Evolutionary conservation across 2,113 vertebrate genomes (phyloP), one percentile per base, ranked within the genome.

Genomic region (Ondatra zibethicus): DNA sequence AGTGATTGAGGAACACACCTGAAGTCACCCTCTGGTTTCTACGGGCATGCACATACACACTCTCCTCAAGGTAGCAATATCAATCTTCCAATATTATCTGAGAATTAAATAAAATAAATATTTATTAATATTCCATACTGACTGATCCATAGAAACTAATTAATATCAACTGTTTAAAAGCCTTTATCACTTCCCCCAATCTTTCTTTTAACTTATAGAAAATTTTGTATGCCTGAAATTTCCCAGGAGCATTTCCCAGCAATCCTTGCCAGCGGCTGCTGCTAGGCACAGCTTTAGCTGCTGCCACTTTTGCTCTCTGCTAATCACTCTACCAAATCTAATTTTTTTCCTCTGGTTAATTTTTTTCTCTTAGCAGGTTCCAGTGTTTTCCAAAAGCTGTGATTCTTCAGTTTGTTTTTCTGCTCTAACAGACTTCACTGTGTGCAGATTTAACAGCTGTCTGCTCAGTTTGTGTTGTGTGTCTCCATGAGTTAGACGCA

Each of bases 391-490:
- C 72, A 55, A 86, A 94, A 96, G 70, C 81, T 81, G 80, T 42
- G 81, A 94, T 61, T 86, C 66, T 94, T 82, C 39, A 9, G 50
- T 81, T 42, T 45, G 4, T 52, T 72, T 88, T 61, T 47, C 85
- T 1, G n/a, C 70, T 65, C 3, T 90, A 29, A 65, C 68, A 85
- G 42, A 80, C 93, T 84, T 80, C 27, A 45, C 73, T 63, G 68
- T 9, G 72, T 78, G 86, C 36, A n/a, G 52, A 88, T 91, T 92
- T 92, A 76, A 91, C 93, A 89, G 61, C 61, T 95, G 88, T 93
- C 91, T 66, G 65, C 58, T 91, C 66, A 33, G 81, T 96, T 45
- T 95, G 42, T 45, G 14, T 58, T 31, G 12, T n/a, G 8, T 17
- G 23, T 88, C 87, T 81, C 58, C 39, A 0, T 52, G 91, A 61